Evolutionary conservation across 2,888 invertebrate genomes (phyloP), one percentile per base, ranked within the genome.

Genomic region (Hoplodrina blanda): DNA sequence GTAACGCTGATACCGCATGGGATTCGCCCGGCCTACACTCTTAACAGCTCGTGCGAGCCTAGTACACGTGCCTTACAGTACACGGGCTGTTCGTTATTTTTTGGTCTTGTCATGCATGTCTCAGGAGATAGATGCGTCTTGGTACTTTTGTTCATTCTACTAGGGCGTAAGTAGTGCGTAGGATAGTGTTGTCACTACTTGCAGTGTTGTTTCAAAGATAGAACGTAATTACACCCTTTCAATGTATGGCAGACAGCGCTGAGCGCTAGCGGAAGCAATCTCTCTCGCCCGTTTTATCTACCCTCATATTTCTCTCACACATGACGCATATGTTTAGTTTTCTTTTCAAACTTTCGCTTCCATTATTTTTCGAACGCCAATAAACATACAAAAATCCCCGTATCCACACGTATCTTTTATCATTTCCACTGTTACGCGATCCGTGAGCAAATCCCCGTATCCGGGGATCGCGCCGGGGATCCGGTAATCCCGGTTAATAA

Each of bases 401-500:
- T 76, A 82, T 83, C 80, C 88, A 87, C 90, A 89, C 83, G 72
- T 93, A 94, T 94, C 95, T 94, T 94, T 95, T 95, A 95, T 95
- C 95, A 95, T 95, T 93, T 92, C 92, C 91, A 89, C 91, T 91
- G 93, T 91, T 87, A 90, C 91, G 90, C 91, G 93, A 94, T 94
- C 94, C 93, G 89, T 90, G 89, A 93, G 94, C 95, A 95, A 96
- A 96, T 95, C 95, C 95, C 93, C 91, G 92, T 92, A 95, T 96
- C 95, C 95, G 93, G 93, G 93, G 90, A 91, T 91, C 90, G 89
- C 89, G 88, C 85, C 88, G 90, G 91, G 78, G 91, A 93, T 93
- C 94, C 94, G 91, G 94, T 95, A 95, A 95, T 95, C 95, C 95
- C 93, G 95, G 95, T 94, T 95, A 95, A 95, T 95, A 94, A 94